Evolutionary conservation across 2,797 vertebrate species (phyloP).

Genomic region (Propithecus deckenii): DNA sequence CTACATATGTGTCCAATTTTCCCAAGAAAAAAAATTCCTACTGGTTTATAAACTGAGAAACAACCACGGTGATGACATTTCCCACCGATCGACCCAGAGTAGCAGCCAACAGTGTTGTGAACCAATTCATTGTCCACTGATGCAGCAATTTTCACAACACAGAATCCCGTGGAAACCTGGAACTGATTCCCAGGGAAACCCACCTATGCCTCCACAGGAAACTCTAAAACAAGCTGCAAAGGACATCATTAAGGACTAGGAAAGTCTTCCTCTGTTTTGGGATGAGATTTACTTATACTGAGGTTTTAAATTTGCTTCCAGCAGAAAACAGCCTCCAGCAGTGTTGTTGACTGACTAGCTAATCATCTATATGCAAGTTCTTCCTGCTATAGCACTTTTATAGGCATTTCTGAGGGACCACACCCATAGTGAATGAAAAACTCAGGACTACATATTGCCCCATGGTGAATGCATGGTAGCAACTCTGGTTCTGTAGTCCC

Average conservation of each 20-base stretch:
- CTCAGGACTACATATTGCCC: background rate
- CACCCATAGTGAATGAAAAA: background rate
- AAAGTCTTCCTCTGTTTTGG: background rate
- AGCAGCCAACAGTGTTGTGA: background rate
- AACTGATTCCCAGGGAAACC: constrained; percentile 5
- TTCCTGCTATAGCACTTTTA: background rate
- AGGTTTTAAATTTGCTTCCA: constrained; percentile 24
- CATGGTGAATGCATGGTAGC: background rate
- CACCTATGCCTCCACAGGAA: background rate
- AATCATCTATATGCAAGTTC: background rate
- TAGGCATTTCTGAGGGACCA: background rate
- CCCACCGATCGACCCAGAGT: constrained; percentile 9
- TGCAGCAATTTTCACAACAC: background rate
- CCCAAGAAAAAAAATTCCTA: constrained; percentile 11
- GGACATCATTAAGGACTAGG: background rate
- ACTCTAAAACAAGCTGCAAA: background rate
- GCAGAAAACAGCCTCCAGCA: background rate
- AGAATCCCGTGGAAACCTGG: constrained; percentile 45
- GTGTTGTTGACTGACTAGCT: background rate
- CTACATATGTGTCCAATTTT: constrained; percentile 49
- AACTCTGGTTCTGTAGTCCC: background rate
- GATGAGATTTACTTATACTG: background rate
- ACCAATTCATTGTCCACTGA: constrained; percentile 37
- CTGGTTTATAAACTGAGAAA: constrained; percentile 48
- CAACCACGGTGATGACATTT: constrained; percentile 46